phyloP scores from a whole-genome alignment of 2,113 vertebrate genomes.

The Atlantisia rogersi region DNA sequence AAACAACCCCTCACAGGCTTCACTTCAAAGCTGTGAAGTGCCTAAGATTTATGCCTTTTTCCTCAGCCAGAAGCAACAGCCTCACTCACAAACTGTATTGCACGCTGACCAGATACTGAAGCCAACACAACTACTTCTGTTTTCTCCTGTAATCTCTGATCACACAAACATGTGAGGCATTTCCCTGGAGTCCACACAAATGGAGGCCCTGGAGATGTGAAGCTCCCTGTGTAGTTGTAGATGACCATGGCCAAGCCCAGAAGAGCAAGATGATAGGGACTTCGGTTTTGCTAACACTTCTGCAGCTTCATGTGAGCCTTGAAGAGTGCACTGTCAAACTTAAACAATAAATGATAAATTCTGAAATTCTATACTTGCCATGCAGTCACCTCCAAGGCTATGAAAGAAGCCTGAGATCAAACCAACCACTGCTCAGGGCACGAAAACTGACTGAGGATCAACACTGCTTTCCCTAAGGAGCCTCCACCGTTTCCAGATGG shows the following conservation, averaged over 20 bases:
- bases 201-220: neutral
- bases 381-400: neutral
- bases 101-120: neutral
- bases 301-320: neutral
- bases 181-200: neutral
- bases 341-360: neutral
- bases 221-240: neutral
- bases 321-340: neutral
- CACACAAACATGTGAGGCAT: rapidly evolving
- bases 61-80: neutral
- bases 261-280: neutral
- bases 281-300: neutral
- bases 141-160: neutral
- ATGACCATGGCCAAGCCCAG: neutral
- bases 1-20: neutral
- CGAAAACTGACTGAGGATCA: neutral
- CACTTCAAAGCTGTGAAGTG: neutral
- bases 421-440: neutral
- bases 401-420: neutral
- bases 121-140: neutral
- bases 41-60: neutral
- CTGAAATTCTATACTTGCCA: neutral
- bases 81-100: neutral
- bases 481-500: neutral
- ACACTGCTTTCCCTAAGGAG: neutral